Conservation (phyloP, 2,888 invertebrate genomes). For the Acleris laterana region DNA sequence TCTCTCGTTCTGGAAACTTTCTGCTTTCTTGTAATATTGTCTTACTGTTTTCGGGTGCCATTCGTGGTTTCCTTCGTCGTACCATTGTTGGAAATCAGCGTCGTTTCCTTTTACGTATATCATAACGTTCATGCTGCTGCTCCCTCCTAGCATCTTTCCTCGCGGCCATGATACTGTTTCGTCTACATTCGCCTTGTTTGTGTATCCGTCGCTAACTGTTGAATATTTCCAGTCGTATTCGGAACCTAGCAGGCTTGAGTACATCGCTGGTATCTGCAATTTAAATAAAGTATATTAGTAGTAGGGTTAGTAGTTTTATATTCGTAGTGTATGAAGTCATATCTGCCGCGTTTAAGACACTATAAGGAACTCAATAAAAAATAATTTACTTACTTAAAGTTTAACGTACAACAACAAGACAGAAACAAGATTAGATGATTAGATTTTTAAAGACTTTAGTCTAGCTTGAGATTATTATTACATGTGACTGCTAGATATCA, state of each 20-base stretch:
- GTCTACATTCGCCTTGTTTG: constrained; percentile 85
- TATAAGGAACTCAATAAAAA: too few relatives aligned
- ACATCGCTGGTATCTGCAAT: constrained; percentile 40
- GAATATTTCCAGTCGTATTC: constrained; percentile 92
- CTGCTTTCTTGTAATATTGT: constrained; percentile 77
- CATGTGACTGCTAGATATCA: too few relatives aligned
- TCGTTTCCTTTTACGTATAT: constrained; percentile 81
- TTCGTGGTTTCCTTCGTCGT: constrained; percentile 75
- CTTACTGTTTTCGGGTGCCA: constrained; percentile 75
- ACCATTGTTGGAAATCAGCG: constrained; percentile 82
- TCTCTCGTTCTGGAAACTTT: constrained; percentile 64
- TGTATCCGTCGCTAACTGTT: constrained; percentile 89
- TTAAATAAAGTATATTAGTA: too few relatives aligned
- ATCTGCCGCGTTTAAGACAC: too few relatives aligned
- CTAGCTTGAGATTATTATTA: too few relatives aligned
- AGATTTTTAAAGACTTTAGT: too few relatives aligned
- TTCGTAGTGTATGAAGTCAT: too few relatives aligned
- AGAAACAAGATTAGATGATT: too few relatives aligned
- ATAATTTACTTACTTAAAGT: too few relatives aligned
- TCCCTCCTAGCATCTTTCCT: constrained; percentile 86
- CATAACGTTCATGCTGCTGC: constrained; percentile 84
- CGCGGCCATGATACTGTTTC: constrained; percentile 78
- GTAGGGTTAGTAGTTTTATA: too few relatives aligned
- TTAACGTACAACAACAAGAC: too few relatives aligned
- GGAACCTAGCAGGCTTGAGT: constrained; percentile 52